Evolutionary conservation across 1,140 invertebrate species (phyloP).

Genomic region (Hypsibius dujardini): DNA sequence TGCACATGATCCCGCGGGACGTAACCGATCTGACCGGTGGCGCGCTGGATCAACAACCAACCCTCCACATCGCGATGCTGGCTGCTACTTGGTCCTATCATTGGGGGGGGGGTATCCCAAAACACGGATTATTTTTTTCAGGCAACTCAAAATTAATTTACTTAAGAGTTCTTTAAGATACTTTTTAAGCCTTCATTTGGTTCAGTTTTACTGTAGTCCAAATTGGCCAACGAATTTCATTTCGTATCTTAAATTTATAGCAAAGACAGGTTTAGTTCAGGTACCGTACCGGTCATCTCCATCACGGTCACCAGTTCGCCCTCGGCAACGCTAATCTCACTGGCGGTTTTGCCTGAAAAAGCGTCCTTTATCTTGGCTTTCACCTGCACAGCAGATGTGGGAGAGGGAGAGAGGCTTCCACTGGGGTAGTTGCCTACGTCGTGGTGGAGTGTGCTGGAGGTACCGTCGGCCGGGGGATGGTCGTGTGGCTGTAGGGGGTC

Average conservation of each 20-base stretch:
- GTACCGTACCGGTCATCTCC: background rate
- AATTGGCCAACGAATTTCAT: no score
- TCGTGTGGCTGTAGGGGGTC: background rate
- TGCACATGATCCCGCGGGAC: background rate
- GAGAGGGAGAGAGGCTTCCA: background rate
- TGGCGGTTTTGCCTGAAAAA: background rate
- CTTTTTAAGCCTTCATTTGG: no score
- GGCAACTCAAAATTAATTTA: no score
- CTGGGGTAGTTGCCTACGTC: background rate
- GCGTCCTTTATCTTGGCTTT: background rate
- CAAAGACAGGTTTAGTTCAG: no score
- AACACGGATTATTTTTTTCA: no score
- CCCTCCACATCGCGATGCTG: background rate
- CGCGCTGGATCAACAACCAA: background rate
- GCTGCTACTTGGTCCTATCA: no score
- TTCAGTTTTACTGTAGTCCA: no score
- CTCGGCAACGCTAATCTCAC: background rate
- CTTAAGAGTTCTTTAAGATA: no score
- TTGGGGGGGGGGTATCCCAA: no score
- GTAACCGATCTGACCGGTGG: slow-evolving; percentile 11
- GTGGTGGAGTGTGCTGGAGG: background rate
- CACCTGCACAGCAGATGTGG: background rate
- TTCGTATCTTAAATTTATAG: no score
- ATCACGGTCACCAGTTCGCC: slow-evolving; percentile 7
- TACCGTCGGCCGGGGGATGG: background rate